Evolutionary conservation across 2,888 invertebrate species (phyloP).

Genomic region (Cheilosia vernalis): DNA sequence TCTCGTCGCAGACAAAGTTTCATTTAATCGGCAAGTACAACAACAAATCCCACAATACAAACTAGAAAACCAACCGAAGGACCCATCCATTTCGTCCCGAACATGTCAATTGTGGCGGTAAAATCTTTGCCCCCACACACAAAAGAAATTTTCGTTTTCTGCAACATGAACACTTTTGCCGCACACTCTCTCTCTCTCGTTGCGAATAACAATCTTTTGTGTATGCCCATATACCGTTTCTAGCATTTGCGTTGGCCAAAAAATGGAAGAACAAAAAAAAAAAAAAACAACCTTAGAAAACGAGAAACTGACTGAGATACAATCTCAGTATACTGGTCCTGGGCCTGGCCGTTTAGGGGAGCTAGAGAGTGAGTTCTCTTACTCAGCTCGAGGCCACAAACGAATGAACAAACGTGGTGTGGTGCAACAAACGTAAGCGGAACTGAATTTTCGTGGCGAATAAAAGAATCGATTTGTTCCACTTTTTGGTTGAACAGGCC

Average conservation of each 20-base stretch:
- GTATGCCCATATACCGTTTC: constrained; percentile 15
- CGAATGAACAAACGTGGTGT: constrained; percentile 26
- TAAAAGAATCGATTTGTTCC: constrained; percentile 70
- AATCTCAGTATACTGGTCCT: constrained; percentile 32
- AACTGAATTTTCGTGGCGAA: constrained; percentile 51
- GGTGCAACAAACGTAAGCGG: constrained; percentile 49
- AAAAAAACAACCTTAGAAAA: constrained; percentile 7
- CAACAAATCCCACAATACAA: constrained; percentile 6
- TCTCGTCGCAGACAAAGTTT: constrained; percentile 10
- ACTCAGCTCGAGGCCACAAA: constrained; percentile 43
- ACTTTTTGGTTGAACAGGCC: constrained; percentile 20
- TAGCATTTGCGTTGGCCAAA: constrained; percentile 21
- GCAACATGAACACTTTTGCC: constrained; percentile 46
- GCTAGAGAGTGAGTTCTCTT: neutral
- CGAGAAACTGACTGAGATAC: constrained; percentile 47
- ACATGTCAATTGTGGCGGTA: constrained; percentile 65
- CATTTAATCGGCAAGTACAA: neutral
- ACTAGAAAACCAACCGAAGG: constrained; percentile 24
- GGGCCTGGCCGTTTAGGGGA: constrained; percentile 1
- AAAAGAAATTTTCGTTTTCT: constrained; percentile 63
- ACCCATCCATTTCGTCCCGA: constrained; percentile 40
- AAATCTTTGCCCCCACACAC: constrained; percentile 50
- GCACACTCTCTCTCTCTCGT: constrained; percentile 10
- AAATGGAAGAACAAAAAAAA: neutral
- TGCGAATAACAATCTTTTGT: constrained; percentile 46